Evolutionary conservation across 2,797 vertebrate genomes (phyloP), one percentile per base, ranked within the genome.

Genomic region (Urosaurus nigricauda): DNA sequence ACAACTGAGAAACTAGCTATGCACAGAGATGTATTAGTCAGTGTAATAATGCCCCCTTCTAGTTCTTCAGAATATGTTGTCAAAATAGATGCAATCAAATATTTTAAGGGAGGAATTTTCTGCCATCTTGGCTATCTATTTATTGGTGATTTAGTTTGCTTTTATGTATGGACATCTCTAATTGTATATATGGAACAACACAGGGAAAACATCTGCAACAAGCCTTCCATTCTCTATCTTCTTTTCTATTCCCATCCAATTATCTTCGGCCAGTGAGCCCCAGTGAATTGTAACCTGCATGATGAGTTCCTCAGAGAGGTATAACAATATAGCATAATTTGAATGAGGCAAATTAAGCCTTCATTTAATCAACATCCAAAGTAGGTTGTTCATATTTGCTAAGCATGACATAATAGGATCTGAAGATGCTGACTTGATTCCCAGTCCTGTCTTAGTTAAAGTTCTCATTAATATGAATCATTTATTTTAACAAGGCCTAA

Each of bases 361-460:
- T 85, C 79, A 78, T 88, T 88, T 83, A 79, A 88, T 86, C 87
- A 88, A 26, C 51, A 80, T 82, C 58, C 70, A 40, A 89, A 86
- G 88, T 47, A 43, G 12, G 40, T 40, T 75, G 37, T 51, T 85
- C 79, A 80, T 77, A 83, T 77, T 89, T 83, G 35, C 79, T 90
- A 91, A 85, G 11, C 80, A 60, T 60, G 47, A 6, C 70, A 78
- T 85, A 86, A 16, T 73, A 77, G 71, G 12, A 24, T 83, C 87
- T 8, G 78, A 65, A 60, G 77, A 29, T 65, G 86, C 75, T 84
- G 24, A 43, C 71, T 68, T 91, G 5, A 63, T 78, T 83, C 85
- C 35, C 78, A 21, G 58, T 75, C 7, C 73, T 71, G 17, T 65
- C 85, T 90, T 63, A 83, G 56, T 82, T 87, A 86, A 84, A 82